Evolutionary conservation across 30 jellyfish, hydroid and myxozoan genomes (phyloP), one percentile per base, ranked within the genome.

Genomic region (Pseudorhiza aurosa): DNA sequence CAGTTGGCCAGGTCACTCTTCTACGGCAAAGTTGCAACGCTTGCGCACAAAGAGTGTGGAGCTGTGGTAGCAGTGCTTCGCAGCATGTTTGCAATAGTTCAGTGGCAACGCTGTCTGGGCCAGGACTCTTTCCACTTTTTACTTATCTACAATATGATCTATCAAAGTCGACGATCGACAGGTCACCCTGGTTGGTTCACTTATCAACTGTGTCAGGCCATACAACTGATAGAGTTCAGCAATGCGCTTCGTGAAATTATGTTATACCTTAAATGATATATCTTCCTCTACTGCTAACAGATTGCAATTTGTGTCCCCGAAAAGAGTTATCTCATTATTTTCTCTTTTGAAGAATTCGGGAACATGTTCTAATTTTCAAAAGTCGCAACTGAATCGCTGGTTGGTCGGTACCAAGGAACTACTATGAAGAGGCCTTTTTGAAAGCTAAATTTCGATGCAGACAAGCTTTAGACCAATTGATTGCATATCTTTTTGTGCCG

Each of bases 141-240:
- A n/a, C n/a, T 64, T 83, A 39, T 40, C 75, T 21, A 75, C 70
- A n/a, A 70, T 55, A 47, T 43, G 73, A 42, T 83, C 88, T 4
- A 83, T 51, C 73, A 68, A 69, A 21, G 95, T 67, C 42, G 84
- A 58, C 42, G 83, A 36, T 25, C 33, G 68, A 19, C 31, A 26
- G 40, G 92, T 81, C 14, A 18, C 75, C 63, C 92, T 45, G 67
- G 59, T 65, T 21, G 70, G 70, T 47, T 70, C 83, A 27, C 71
- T 45, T 43, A 70, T 70, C 83, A 70, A 70, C 83, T 70, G 83
- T 45, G 70, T 70, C 46, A 42, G 27, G 83, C 70, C 83, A 70
- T 43, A 70, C 55, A 70, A 70, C 83, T 70, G 70, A 70, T 70
- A 70, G 46, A 70, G 83, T 43, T 70, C 83, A 22, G 53, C 70